These are phyloP conservation scores for Artibeus jamaicensis DNA, from an alignment of 2,797 vertebrate species.

Conservation along the genomic window DNA sequence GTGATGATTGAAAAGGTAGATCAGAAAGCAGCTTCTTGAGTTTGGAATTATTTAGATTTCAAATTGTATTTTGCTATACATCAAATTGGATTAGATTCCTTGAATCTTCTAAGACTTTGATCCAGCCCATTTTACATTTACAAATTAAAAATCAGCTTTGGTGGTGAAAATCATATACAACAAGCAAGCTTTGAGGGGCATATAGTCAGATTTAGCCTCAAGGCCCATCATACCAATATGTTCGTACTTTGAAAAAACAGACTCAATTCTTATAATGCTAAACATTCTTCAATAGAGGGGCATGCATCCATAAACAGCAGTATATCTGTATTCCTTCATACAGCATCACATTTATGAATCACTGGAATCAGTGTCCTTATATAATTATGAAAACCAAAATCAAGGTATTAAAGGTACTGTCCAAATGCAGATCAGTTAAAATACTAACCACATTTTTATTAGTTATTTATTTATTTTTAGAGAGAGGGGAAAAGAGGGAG, in stretches of 20 bases:
- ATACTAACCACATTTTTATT: background rate
- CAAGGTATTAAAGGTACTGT: background rate
- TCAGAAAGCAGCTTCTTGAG: conserved; percentile 44
- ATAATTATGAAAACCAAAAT: background rate
- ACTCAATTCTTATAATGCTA: conserved; percentile 31
- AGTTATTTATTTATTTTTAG: no score
- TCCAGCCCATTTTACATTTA: conserved; percentile 58
- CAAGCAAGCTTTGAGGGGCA: conserved; percentile 31
- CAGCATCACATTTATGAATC: background rate
- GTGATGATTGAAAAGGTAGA: conserved; percentile 31
- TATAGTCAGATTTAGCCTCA: background rate
- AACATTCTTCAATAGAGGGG: background rate
- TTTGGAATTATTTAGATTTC: conserved; percentile 61
- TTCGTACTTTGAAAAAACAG: conserved; percentile 22
- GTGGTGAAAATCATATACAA: conserved; percentile 22
- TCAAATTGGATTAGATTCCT: conserved; percentile 57
- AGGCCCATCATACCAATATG: background rate
- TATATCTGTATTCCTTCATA: background rate
- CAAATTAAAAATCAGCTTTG: conserved; percentile 63
- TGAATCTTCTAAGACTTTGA: conserved; percentile 62
- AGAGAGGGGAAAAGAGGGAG: no score
- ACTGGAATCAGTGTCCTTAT: background rate
- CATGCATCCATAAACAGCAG: background rate
- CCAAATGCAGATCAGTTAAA: conserved; percentile 11
- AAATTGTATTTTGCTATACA: conserved; percentile 48